Conservation (phyloP, 2,888 invertebrate species). For the Drosophila merina region DNA sequence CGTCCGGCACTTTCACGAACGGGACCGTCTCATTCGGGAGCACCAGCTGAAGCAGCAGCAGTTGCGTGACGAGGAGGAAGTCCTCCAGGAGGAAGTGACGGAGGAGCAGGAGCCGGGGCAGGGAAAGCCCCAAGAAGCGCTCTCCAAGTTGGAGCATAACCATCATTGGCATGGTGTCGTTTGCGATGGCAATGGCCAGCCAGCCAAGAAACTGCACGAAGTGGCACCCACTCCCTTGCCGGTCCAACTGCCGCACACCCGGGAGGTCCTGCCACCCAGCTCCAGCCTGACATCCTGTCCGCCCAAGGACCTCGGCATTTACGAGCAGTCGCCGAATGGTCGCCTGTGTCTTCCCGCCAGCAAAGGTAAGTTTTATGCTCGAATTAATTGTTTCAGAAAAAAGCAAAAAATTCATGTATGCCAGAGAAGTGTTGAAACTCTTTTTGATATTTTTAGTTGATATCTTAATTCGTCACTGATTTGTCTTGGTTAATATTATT, state of each 20-base stretch:
- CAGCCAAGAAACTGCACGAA: constrained; percentile 47
- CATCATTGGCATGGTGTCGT: constrained; percentile 76
- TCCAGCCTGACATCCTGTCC: not conserved
- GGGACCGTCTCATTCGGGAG: constrained; percentile 84
- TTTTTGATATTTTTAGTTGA: not conserved
- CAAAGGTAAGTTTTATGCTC: constrained; percentile 66
- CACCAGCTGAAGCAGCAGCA: constrained; percentile 83
- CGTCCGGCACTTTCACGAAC: constrained; percentile 83
- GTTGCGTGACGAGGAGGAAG: constrained; percentile 54
- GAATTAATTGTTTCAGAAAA: constrained; percentile 25
- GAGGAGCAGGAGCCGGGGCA: constrained; percentile 23
- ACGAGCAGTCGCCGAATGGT: constrained; percentile 64
- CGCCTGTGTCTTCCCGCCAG: constrained; percentile 54
- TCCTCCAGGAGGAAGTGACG: constrained; percentile 17
- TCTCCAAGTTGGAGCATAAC: constrained; percentile 58
- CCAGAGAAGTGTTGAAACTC: not conserved
- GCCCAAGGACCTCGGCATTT: constrained; percentile 65
- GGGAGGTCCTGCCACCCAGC: constrained; percentile 7
- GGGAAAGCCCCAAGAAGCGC: constrained; percentile 15
- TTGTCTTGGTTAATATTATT: too few relatives aligned
- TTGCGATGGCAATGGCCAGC: constrained; percentile 62
- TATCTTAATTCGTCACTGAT: too few relatives aligned
- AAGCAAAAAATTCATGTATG: not conserved
- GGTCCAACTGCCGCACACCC: not conserved
- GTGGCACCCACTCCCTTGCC: constrained; percentile 33